A percentile compares a stretch with the other conserved stretches of the same genome.
phyloP scores from a whole-genome alignment of 1,140 invertebrate genomes.

The Hylaeus volcanicus region DNA sequence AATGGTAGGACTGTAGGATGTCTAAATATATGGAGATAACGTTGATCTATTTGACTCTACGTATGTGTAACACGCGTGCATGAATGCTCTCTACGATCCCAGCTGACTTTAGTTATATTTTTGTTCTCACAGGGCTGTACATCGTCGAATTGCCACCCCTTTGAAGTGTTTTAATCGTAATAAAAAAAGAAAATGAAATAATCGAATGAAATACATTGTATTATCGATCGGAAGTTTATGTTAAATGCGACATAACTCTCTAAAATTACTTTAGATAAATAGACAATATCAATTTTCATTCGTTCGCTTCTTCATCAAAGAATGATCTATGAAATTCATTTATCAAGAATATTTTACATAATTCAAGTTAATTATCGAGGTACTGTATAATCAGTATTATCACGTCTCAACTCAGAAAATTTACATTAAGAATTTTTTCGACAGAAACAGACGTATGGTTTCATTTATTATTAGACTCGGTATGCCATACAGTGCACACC shows the following conservation, averaged over 20 bases:
- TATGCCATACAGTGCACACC: background rate
- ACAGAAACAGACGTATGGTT: background rate
- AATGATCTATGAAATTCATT: background rate
- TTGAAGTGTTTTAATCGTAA: background rate
- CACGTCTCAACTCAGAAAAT: background rate
- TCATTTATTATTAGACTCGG: conserved; percentile 3
- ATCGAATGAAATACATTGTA: background rate
- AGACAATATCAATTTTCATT: background rate
- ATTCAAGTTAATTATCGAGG: background rate
- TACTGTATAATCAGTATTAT: background rate
- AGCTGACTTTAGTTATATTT: conserved; percentile 19
- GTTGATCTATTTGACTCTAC: background rate
- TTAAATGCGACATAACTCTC: background rate
- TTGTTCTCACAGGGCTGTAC: background rate
- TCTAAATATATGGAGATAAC: conserved; percentile 8
- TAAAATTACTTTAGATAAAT: background rate
- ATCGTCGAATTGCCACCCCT: background rate
- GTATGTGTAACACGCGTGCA: background rate
- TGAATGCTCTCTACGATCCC: background rate
- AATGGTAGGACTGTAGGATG: background rate
- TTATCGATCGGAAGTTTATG: background rate
- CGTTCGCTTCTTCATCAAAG: background rate
- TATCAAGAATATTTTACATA: background rate
- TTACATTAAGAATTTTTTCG: background rate
- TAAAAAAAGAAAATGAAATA: background rate